Base-by-base conservation (phyloP, 2,797 vertebrate species). In the Brachymystax lenok region DNA sequence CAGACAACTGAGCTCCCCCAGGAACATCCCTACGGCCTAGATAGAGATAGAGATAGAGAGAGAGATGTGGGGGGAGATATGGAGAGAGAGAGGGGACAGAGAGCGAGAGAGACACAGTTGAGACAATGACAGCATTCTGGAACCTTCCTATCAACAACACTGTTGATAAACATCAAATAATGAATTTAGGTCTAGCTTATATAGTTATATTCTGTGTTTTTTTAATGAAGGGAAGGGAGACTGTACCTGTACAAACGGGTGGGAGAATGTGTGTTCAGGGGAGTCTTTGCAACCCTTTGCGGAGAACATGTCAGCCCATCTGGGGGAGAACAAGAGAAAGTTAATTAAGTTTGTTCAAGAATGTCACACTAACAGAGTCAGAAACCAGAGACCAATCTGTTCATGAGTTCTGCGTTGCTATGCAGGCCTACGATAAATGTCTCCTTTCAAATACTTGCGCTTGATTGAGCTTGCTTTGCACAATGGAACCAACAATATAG, bases 1-100 rank as follows among this genome's bases (percentile, higher is more conserved):
- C 0, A 99, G 88, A 80, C 97, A 98, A 87, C 95, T 94, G 71
- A 97, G 91, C 85, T 98, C 97, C 0, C 97, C 97, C 80, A 98
- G 88, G 89, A 99, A 99, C 97, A 99, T 99, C 1, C 95, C 96
- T 84, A 97, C 96, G 0, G 97, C 96, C 97, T 99, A 87, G 0
- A 70, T 68, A 13, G 28, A 73, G 8, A 13, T 33, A 1, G 67
- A 28, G 54, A 59, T 59, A 0, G 51, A 69, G 1, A 6, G 51
- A 59, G 16, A 21, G 3, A 56, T 3, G 69, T 3, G 46, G 6
- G 69, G 7, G 27, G 1, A 67, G 24, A 27, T 27, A 16, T 6
- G 21, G 7, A 69, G 16, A n/a, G n/a, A n/a, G 17, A 28, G 27
- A 28, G 5, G n/a, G 10, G 8, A 8, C 10, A 64, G 13, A 28